Evolutionary conservation across 2,888 invertebrate genomes (phyloP), one percentile per base, ranked within the genome.

Genomic region (Salticus scenicus): DNA sequence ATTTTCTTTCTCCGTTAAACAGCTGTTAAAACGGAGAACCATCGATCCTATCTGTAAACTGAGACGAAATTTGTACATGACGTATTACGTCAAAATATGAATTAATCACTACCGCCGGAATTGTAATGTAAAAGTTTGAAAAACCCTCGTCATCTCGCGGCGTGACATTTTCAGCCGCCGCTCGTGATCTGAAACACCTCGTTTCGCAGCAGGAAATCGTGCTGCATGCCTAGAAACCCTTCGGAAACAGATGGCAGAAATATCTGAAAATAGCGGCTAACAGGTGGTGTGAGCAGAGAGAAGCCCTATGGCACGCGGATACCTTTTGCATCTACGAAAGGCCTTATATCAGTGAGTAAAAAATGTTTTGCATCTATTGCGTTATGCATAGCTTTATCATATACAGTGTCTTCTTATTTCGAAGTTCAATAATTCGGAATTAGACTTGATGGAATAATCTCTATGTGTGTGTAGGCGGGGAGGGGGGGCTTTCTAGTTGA

Each of bases 121-220:
- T 20, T 14, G 7, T 24, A 63, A 63, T 63, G 10, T 27, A n/a
- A n/a, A n/a, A n/a, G n/a, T n/a, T n/a, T n/a, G n/a, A n/a, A n/a
- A 82, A 51, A 70, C 71, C 14, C 31, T 24, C 27, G 30, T 14
- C 42, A 76, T 31, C 37, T 27, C 27, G 24, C n/a, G 5, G n/a
- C 76, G 76, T 82, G 82, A 82, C 76, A 71, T 47, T 42, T 33
- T 71, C 75, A 71, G 64, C 64, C 76, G 64, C 69, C 76, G 47
- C 47, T 66, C 71, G 70, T 82, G 82, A 82, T 76, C 27, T 71
- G 24, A 57, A 57, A 57, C 57, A 24, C 57, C 7, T 24, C 17
- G 64, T 63, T 71, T 51, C 64, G 66, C n/a, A 51, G 12, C 57
- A 71, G 71, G 82, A 76, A 82, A 37, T 24, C 24, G 57, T 24